Conservation (phyloP, 2,113 vertebrate species). For the Emydocephalus ijimae region DNA sequence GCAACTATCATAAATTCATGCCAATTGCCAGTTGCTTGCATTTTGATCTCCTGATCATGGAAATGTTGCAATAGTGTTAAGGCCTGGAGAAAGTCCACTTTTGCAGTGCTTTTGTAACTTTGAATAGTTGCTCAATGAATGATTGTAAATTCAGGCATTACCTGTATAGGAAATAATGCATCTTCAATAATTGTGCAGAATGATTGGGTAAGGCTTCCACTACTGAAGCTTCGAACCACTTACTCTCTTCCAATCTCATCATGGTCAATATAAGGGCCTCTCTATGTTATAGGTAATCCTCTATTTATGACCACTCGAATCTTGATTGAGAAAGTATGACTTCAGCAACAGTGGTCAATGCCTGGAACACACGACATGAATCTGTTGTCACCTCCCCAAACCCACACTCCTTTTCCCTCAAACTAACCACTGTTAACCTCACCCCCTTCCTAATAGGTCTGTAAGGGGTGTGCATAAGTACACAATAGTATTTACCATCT, state of each 20-base stretch:
- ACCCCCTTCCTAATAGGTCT: too few relatives aligned
- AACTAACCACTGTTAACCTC: too few relatives aligned
- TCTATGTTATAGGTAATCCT: not conserved
- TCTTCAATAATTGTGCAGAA: not conserved
- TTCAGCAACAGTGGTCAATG: too few relatives aligned
- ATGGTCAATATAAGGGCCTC: not conserved
- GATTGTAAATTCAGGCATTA: not conserved
- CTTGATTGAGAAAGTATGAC: too few relatives aligned
- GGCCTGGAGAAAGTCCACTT: not conserved
- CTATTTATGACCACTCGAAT: not conserved
- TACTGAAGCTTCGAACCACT: not conserved
- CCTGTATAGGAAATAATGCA: not conserved
- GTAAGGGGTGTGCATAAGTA: too few relatives aligned
- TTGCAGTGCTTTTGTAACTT: not conserved
- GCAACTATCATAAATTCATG: not conserved
- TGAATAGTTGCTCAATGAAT: not conserved
- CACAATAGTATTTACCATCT: too few relatives aligned
- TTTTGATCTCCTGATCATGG: not conserved
- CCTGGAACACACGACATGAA: too few relatives aligned
- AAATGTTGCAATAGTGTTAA: not conserved
- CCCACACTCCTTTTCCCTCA: too few relatives aligned
- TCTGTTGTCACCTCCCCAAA: too few relatives aligned
- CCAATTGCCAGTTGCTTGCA: not conserved
- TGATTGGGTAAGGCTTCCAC: not conserved
- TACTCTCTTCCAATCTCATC: not conserved